These are phyloP conservation scores for Drosophila histrio DNA, from an alignment of 2,888 invertebrate genomes.

Conservation along the genomic window DNA sequence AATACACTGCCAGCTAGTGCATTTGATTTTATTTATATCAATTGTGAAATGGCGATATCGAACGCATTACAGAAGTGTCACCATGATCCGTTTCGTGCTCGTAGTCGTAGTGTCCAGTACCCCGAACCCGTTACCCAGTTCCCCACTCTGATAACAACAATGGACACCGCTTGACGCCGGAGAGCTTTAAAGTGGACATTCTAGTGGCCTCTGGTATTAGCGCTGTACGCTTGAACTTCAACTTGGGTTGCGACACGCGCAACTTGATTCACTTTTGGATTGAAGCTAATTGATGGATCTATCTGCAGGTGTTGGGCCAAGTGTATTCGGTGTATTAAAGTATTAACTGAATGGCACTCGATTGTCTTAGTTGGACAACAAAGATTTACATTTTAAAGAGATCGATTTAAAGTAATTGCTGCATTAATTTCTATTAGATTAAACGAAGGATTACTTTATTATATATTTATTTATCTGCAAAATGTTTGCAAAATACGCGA, in stretches of 20 bases:
- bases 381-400: constrained; percentile 25
- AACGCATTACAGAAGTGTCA: constrained; percentile 48
- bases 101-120: not conserved
- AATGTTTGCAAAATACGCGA: not conserved
- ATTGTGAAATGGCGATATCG: constrained; percentile 62
- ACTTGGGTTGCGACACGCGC: constrained; percentile 56
- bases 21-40: constrained; percentile 23
- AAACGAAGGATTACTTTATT: not conserved
- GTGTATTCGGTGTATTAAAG: constrained; percentile 38
- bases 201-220: constrained; percentile 70
- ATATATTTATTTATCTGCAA: not conserved
- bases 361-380: constrained; percentile 41
- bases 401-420: constrained; percentile 17
- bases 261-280: constrained; percentile 40
- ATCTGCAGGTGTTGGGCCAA: constrained; percentile 27
- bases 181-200: constrained; percentile 74
- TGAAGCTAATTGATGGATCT: constrained; percentile 65
- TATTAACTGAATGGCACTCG: constrained; percentile 47
- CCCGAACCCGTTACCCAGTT: not conserved
- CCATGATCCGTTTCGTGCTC: constrained; percentile 35
- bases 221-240: constrained; percentile 68
- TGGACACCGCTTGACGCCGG: constrained; percentile 62
- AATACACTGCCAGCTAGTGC: not conserved
- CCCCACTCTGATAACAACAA: constrained; percentile 45
- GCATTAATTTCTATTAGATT: not conserved